Evolutionary conservation across 2,888 invertebrate species (phyloP), one percentile per base, ranked within the genome.

Genomic region (Vandiemenella viatica): DNA sequence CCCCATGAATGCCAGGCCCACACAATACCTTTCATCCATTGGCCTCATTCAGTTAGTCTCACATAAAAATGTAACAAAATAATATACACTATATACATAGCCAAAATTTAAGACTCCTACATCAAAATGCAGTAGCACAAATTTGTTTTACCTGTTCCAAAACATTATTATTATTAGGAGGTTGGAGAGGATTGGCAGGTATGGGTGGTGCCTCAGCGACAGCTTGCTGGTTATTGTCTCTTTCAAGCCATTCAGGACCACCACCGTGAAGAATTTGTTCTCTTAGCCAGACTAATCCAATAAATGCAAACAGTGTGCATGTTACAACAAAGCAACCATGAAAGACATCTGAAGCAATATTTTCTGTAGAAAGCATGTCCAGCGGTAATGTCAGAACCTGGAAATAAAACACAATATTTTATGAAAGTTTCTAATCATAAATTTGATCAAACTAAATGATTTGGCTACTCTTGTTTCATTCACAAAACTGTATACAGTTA

Each of bases 251-350:
- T 60, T 95, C 95, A 0, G 95, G 95, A 0, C 93, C 96, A 21
- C 95, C 96, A 1, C 95, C 96, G 63, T 95, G 91, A 60, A 97
- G 74, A 52, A 98, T 96, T 69, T 98, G 98, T 67, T 98, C 98
- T 56, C 97, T 71, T 44, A 98, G 70, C 97, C 98, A 98, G 4
- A 98, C 91, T 43, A 97, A 69, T 5, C 95, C 93, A 59, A 98
- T 95, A 63, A 98, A 98, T 1, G 91, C 89, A 64, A 93, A 85
- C 50, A 97, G 67, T 2, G 97, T 97, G 63, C 96, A 93, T 3
- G 89, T 87, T 10, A 98, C 95, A 26, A 98, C 95, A 67, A 96
- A 88, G 66, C 89, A 91, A 13, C 96, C 98, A 53, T 93, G 91
- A 63, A 95, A 88, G 52, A 93, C 88, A 69, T 98, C 98, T 21